phyloP scores from a whole-genome alignment of 1,140 invertebrate species.

The Copidosoma floridanum region DNA sequence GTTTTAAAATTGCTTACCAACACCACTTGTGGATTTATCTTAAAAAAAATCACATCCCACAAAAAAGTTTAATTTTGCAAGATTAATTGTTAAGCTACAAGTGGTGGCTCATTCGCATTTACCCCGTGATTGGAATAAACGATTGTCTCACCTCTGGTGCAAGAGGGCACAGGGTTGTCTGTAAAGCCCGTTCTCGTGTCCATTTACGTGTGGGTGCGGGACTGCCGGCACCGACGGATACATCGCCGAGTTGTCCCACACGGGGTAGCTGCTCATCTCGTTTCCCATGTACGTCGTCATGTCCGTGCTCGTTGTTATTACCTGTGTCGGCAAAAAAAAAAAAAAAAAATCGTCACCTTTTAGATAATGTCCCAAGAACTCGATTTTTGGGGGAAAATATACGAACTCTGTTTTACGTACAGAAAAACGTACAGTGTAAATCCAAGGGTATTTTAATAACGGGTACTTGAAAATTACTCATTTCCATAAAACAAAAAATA shows the following conservation, averaged over 20 bases:
- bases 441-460: neutral
- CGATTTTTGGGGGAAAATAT: neutral
- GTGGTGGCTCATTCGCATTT: no score
- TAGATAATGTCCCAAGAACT: no score
- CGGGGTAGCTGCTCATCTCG: slow-evolving; percentile 49
- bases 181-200: slow-evolving; percentile 52
- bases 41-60: no score
- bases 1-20: no score
- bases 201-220: slow-evolving; percentile 49
- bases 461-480: no score
- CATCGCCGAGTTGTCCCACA: slow-evolving; percentile 54
- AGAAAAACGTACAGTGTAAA: neutral
- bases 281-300: slow-evolving; percentile 53
- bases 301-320: slow-evolving; percentile 47
- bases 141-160: slow-evolving; percentile 48
- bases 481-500: no score
- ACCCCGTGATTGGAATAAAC: no score
- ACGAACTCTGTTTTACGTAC: neutral
- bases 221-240: slow-evolving; percentile 50
- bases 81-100: no score
- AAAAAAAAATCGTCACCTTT: no score
- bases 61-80: no score
- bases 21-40: no score
- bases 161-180: slow-evolving; percentile 52
- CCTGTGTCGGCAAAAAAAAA: slow-evolving; percentile 26